Evolutionary conservation across 2,888 invertebrate genomes (phyloP).

Genomic region (Cinara cedri): DNA sequence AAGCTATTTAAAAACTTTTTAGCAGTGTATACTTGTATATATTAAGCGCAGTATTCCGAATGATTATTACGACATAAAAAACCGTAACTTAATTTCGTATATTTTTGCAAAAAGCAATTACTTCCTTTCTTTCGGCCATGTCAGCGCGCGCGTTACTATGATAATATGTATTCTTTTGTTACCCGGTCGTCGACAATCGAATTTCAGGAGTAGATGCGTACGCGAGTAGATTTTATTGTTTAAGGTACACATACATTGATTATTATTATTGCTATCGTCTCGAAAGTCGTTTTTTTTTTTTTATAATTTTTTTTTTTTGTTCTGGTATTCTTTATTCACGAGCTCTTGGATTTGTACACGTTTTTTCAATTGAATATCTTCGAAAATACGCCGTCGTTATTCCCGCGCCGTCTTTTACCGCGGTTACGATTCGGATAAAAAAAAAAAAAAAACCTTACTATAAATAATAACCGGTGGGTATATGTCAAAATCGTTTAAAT

Average conservation of each 20-base stretch:
- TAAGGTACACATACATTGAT: slow-evolving; percentile 20
- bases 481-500: slow-evolving; percentile 24
- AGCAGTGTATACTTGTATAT: neutral
- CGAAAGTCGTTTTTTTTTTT: neutral
- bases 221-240: slow-evolving; percentile 21
- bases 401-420: neutral
- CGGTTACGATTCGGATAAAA: slow-evolving; percentile 13
- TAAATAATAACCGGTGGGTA: slow-evolving; percentile 34
- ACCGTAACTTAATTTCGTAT: neutral
- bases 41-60: neutral
- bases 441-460: slow-evolving; percentile 39
- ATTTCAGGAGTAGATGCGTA: slow-evolving; percentile 3
- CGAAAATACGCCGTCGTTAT: neutral
- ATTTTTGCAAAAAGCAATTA: slow-evolving; percentile 17
- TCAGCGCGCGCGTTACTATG: too few species aligned
- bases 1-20: slow-evolving; percentile 27
- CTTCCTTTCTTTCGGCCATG: neutral
- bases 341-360: slow-evolving; percentile 1
- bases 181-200: neutral
- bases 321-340: slow-evolving; percentile 11
- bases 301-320: too few species aligned
- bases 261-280: slow-evolving; percentile 5
- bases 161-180: neutral
- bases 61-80: neutral
- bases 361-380: slow-evolving; percentile 15